Evolutionary conservation across 1,140 invertebrate genomes (phyloP).

Genomic region (Drosophila subpulchrella): DNA sequence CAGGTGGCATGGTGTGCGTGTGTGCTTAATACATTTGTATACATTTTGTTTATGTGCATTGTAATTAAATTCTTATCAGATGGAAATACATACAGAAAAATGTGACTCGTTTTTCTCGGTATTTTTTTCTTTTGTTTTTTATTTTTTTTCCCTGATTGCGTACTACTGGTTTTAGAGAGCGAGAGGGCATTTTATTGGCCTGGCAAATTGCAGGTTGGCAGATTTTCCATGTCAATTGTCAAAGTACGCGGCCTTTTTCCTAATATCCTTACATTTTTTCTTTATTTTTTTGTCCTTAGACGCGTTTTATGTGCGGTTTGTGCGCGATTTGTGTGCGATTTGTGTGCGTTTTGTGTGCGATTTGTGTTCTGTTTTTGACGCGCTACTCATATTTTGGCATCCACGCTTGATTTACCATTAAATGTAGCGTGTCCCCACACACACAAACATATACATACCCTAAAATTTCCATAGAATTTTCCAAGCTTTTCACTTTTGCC

Average conservation of each 20-base stretch:
- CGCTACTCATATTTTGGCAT: conserved; percentile 34
- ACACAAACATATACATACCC: no score
- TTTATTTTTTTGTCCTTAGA: conserved; percentile 7
- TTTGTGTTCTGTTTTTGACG: conserved; percentile 52
- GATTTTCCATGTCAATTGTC: conserved; percentile 77
- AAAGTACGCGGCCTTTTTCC: conserved; percentile 37
- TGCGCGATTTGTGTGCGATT: not conserved
- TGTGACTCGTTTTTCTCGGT: conserved; percentile 32
- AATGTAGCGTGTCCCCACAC: conserved; percentile 44
- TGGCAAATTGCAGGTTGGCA: conserved; percentile 57
- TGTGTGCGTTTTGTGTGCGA: conserved; percentile 5
- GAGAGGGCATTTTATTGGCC: conserved; percentile 45
- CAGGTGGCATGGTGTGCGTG: conserved; percentile 27
- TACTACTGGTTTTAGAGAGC: not conserved
- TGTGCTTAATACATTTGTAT: conserved; percentile 70
- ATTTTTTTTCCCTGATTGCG: conserved; percentile 4
- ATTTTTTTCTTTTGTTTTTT: not conserved
- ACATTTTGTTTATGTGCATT: conserved; percentile 74
- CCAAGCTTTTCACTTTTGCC: not conserved
- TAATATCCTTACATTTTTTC: conserved; percentile 26
- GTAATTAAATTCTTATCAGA: conserved; percentile 82
- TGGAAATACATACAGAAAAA: conserved; percentile 56
- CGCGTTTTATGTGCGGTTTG: conserved; percentile 7
- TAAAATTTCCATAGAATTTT: not conserved
- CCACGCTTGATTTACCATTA: conserved; percentile 52